These are phyloP conservation scores for Hyphantria cunea DNA, from an alignment of 1,140 invertebrate species.

Conservation along the genomic window DNA sequence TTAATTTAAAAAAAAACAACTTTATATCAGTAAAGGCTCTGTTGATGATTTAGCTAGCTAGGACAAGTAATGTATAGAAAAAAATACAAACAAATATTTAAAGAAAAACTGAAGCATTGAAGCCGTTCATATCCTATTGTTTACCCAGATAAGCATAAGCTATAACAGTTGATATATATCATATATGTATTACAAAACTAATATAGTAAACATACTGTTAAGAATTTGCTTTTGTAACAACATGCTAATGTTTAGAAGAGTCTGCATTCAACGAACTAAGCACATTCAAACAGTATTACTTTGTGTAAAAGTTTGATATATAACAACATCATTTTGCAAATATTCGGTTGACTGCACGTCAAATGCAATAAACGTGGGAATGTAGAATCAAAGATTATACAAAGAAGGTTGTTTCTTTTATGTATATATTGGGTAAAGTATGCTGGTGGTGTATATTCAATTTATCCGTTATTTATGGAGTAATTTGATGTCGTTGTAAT, in stretches of 20 bases:
- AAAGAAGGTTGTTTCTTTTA: conserved; percentile 6
- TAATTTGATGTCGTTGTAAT: neutral
- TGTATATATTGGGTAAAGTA: conserved; percentile 1
- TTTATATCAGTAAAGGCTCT: no score
- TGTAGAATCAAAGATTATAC: conserved; percentile 23
- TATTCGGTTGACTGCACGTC: conserved; percentile 10
- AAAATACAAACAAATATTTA: no score
- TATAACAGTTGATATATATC: neutral
- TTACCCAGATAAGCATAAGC: neutral
- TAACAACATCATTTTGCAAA: neutral
- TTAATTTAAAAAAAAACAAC: no score
- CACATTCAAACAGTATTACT: neutral
- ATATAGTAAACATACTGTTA: neutral
- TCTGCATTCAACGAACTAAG: neutral
- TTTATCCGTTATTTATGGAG: neutral
- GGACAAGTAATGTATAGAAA: no score
- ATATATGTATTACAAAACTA: neutral
- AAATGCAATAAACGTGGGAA: conserved; percentile 18
- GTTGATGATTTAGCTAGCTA: no score
- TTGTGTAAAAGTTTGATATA: neutral
- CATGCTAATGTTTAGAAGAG: neutral
- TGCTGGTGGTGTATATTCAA: conserved; percentile 8
- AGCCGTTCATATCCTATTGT: neutral
- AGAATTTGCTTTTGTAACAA: neutral
- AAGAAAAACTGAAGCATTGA: neutral